A percentile compares a stretch with the other conserved stretches of the same genome.
phyloP scores from a whole-genome alignment of 2,797 vertebrate species.

The Falco rusticolus region DNA sequence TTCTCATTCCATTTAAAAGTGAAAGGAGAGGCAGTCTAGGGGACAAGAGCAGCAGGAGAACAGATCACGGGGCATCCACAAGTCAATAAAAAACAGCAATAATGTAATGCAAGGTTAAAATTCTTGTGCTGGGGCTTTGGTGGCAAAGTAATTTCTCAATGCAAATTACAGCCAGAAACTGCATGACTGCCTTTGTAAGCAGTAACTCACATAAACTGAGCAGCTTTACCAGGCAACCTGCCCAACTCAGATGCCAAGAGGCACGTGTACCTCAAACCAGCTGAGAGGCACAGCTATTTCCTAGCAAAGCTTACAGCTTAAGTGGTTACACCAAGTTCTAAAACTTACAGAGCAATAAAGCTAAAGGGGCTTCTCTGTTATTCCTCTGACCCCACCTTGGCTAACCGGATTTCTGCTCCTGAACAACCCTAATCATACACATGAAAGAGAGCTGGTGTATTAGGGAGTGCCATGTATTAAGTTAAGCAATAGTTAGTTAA shows the following conservation, averaged over 20 bases:
- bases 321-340: conserved; percentile 47
- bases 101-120: conserved; percentile 73
- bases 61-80: conserved; percentile 70
- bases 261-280: neutral
- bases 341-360: conserved; percentile 47
- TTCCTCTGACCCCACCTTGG: conserved; percentile 44
- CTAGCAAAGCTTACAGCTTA: conserved; percentile 57
- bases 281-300: conserved; percentile 3
- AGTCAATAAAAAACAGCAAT: conserved; percentile 74
- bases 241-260: conserved; percentile 33
- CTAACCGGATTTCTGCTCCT: conserved; percentile 55
- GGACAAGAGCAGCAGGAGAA: conserved; percentile 72
- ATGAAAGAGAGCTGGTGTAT: conserved; percentile 54
- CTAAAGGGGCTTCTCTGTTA: conserved; percentile 56
- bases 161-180: conserved; percentile 65
- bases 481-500: conserved; percentile 34
- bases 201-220: conserved; percentile 50
- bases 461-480: conserved; percentile 47
- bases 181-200: conserved; percentile 57
- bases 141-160: conserved; percentile 55
- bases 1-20: conserved; percentile 76
- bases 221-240: conserved; percentile 58
- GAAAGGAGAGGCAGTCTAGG: conserved; percentile 72
- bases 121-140: conserved; percentile 59
- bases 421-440: conserved; percentile 49